These are phyloP conservation scores for Hyphantria cunea DNA, from an alignment of 1,140 invertebrate genomes.

Conservation along the genomic window DNA sequence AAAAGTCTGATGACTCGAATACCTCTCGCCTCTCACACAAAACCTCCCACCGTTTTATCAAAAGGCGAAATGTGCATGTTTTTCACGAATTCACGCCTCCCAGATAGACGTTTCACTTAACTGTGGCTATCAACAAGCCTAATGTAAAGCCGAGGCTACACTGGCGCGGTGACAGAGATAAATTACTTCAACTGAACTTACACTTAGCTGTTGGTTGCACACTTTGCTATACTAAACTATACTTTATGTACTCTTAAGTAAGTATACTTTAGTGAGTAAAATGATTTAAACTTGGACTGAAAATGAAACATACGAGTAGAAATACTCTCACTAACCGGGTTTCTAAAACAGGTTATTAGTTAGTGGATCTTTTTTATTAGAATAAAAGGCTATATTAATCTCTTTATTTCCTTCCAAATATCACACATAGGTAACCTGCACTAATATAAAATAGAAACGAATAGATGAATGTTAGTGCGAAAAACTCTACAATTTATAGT, in stretches of 20 bases:
- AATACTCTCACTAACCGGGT: too few relatives aligned
- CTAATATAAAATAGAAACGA: too few relatives aligned
- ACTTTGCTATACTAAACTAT: constrained; percentile 17
- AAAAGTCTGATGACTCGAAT: too few relatives aligned
- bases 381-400: too few relatives aligned
- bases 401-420: too few relatives aligned
- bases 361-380: too few relatives aligned
- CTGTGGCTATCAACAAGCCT: constrained; percentile 54
- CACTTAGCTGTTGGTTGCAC: constrained; percentile 20
- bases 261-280: constrained; percentile 12
- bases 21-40: not conserved
- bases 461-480: too few relatives aligned
- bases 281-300: constrained; percentile 3
- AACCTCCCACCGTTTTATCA: constrained; percentile 5
- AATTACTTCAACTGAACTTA: constrained; percentile 44
- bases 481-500: too few relatives aligned
- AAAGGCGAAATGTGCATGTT: constrained; percentile 31
- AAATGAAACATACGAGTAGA: too few relatives aligned
- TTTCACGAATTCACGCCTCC: constrained; percentile 32
- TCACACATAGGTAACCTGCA: too few relatives aligned
- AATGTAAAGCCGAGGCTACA: constrained; percentile 54
- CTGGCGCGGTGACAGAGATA: constrained; percentile 53
- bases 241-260: constrained; percentile 12
- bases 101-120: constrained; percentile 58
- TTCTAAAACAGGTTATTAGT: too few relatives aligned